Evolutionary conservation across 2,888 invertebrate genomes (phyloP), one percentile per base, ranked within the genome.

Genomic region (Tromatobia lineatoria): DNA sequence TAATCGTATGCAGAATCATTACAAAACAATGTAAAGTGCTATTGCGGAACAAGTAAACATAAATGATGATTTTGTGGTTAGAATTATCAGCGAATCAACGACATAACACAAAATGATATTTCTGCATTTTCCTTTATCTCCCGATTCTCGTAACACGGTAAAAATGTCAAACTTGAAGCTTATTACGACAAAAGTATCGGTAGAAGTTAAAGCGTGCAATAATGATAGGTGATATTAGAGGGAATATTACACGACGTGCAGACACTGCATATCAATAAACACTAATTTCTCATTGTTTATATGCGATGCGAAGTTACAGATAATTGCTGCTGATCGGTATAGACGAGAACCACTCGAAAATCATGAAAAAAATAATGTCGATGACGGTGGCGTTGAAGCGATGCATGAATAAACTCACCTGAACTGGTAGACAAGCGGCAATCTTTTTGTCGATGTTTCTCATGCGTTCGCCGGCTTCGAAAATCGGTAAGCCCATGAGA

Each of bases 391-490:
- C 50, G 50, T 18, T 15, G 7, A 54, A 54, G 54, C 54, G 54
- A 10, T 54, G 15, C 3, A 50, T 18, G 18, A 50, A n/a, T 18
- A 15, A 18, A 67, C 71, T 92, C 91, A 95, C 95, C 94, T 95
- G 95, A 59, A 95, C 93, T 74, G 95, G 95, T 89, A 95, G 94
- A 91, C 95, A 95, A 77, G 94, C 94, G 86, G 94, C 94, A 82
- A 95, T 95, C 92, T 95, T 95, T 91, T 95, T 95, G 87, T 94
- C 94, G 61, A 95, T 94, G 91, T 95, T 94, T 85, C 95, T 90
- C 83, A 93, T 92, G 82, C 94, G 93, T 80, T 94, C 94, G 76
- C 94, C 95, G 88, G 94, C 94, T 87, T 93, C 94, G 88, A 94
- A 94, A 83, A 94, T 94, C 73, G 94, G 94, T 66, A 94, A 87